A percentile compares a stretch with the other conserved stretches of the same genome.
Evolutionary conservation across 2,888 invertebrate species (phyloP).

Genomic region (Lathronympha strigana): DNA sequence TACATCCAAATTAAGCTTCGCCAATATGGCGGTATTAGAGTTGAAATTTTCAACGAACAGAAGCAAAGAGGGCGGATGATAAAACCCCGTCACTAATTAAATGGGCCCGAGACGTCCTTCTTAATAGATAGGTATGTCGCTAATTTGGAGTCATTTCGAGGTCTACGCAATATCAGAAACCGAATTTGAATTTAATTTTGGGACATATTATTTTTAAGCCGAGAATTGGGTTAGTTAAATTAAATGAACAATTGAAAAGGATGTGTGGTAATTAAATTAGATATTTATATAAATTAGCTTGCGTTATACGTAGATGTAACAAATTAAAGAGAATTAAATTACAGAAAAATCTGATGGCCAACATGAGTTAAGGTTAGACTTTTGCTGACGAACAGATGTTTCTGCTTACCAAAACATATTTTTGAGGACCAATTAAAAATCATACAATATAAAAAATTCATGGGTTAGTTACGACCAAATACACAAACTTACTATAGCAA

Average conservation of each 20-base stretch:
- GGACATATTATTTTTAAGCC: constrained; percentile 41
- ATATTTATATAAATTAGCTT: neutral
- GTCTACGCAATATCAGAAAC: constrained; percentile 64
- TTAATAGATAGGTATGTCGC: constrained; percentile 82
- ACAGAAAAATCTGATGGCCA: no score
- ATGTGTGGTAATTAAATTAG: neutral
- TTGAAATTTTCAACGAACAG: constrained; percentile 72
- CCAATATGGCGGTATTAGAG: constrained; percentile 72
- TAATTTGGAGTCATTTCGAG: constrained; percentile 76
- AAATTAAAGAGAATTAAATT: no score
- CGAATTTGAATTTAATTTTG: constrained; percentile 63
- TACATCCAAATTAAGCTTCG: constrained; percentile 71
- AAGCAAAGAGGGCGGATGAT: constrained; percentile 75
- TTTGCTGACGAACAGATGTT: no score
- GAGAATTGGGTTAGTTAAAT: constrained; percentile 12
- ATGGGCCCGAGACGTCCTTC: constrained; percentile 75
- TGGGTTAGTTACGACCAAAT: no score
- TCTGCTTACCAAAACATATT: no score
- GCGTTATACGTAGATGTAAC: no score
- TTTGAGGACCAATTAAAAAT: no score
- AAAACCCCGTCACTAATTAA: constrained; percentile 82
- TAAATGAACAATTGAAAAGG: constrained; percentile 7
- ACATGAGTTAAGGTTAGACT: no score
- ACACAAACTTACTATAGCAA: no score
- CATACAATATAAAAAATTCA: no score